Conservation (phyloP, 2,113 vertebrate genomes). For the Vulpes ferrilata region DNA sequence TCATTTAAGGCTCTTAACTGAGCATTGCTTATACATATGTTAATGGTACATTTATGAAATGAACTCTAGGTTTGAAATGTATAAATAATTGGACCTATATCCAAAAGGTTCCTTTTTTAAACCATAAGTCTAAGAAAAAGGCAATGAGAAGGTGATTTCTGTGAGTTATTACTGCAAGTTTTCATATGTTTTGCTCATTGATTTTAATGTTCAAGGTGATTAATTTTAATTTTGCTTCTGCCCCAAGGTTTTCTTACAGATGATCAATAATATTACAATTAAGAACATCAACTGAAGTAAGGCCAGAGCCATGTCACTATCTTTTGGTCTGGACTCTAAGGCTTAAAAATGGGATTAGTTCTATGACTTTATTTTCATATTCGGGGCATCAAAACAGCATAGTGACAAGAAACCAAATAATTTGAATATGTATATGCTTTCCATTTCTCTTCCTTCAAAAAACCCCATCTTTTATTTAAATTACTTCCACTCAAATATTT, state of each 20-base stretch:
- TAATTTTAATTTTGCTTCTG: constrained; percentile 83
- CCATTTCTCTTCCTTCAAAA: not conserved
- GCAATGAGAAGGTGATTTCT: constrained; percentile 77
- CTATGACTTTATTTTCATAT: constrained; percentile 18
- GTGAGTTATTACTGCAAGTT: constrained; percentile 72
- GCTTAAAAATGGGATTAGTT: constrained; percentile 58
- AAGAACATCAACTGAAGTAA: constrained; percentile 73
- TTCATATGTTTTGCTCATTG: constrained; percentile 78
- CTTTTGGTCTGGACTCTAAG: not conserved
- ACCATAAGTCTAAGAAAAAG: constrained; percentile 60
- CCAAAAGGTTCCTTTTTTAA: constrained; percentile 71
- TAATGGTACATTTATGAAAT: constrained; percentile 65
- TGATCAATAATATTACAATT: constrained; percentile 82
- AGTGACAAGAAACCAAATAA: constrained; percentile 21
- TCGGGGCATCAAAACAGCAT: constrained; percentile 10
- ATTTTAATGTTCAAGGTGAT: constrained; percentile 85
- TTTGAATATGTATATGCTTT: not conserved
- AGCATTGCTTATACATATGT: constrained; percentile 77
- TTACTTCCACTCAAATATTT: not conserved
- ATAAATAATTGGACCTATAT: constrained; percentile 62
- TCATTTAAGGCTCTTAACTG: constrained; percentile 76
- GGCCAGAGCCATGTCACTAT: not conserved
- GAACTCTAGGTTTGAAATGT: constrained; percentile 75
- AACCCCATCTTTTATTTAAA: not conserved
- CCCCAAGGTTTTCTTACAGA: constrained; percentile 73